A percentile compares a stretch with the other conserved stretches of the same genome.
These are phyloP conservation scores for Xylocopa sonorina DNA, from an alignment of 1,140 invertebrate species.

Conservation along the genomic window DNA sequence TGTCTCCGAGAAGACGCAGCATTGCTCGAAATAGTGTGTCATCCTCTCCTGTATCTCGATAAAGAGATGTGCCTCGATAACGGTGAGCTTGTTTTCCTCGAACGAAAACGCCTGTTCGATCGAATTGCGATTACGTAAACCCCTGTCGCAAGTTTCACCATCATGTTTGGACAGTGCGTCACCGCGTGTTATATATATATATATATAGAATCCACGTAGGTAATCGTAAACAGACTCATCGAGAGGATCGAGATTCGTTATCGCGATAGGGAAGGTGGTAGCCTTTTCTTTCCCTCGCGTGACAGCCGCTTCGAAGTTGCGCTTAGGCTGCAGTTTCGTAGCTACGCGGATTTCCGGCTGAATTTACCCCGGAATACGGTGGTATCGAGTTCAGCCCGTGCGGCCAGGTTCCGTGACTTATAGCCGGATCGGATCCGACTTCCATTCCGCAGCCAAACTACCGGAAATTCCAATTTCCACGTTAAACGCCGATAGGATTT, in stretches of 20 bases:
- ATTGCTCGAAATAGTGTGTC: background rate
- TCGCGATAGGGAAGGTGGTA: too few relatives aligned
- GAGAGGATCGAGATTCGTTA: too few relatives aligned
- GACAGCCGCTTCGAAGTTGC: too few relatives aligned
- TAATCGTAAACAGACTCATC: background rate
- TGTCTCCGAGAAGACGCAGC: conserved; percentile 16
- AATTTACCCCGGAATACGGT: background rate
- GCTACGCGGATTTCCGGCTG: conserved; percentile 20
- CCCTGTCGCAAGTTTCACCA: background rate
- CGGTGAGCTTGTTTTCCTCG: too few relatives aligned
- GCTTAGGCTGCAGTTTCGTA: conserved; percentile 21
- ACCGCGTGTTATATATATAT: background rate
- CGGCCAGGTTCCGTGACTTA: conserved; percentile 1
- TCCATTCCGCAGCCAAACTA: conserved; percentile 9
- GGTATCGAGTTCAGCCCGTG: background rate
- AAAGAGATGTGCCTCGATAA: background rate
- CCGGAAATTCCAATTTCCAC: conserved; percentile 42
- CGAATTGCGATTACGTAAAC: background rate
- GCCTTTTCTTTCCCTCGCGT: too few relatives aligned
- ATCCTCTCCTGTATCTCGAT: background rate
- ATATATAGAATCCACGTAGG: background rate
- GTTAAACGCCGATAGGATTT: conserved; percentile 20
- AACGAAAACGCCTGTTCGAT: too few relatives aligned
- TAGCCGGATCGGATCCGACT: conserved; percentile 4
- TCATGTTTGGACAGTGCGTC: background rate